Evolutionary conservation across 2,797 vertebrate genomes (phyloP), one percentile per base, ranked within the genome.

Genomic region (Pagetopsis macropterus): DNA sequence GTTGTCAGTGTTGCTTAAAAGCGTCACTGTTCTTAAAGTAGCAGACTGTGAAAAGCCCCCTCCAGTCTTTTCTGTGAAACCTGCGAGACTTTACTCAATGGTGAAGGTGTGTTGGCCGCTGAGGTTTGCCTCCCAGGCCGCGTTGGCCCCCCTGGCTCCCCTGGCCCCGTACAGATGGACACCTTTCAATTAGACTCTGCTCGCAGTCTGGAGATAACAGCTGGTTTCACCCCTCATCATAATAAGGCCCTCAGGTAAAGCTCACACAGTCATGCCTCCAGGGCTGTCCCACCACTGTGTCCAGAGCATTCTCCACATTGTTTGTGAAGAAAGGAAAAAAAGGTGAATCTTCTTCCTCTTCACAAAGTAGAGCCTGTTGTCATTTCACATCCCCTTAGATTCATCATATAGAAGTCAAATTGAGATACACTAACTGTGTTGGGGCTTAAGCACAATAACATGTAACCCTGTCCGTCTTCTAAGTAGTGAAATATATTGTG

Each of bases 121-220:
- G 46, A 65, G 54, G 13, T 74, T 70, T 56, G 43, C 48, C 37
- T 61, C 37, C 46, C 9, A 0, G 48, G 50, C 16, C 45, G 68
- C 23, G 0, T 7, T 3, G 63, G 56, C 48, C 78, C 76, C 69
- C 45, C 27, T 48, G 71, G 55, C 72, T 69, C 67, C 55, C 9
- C 33, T 55, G 58, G 21, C 23, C 56, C 46, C 54, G 27, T 83
- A 70, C 23, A n/a, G 79, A 81, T 70, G 79, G 78, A 91, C 88
- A 90, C 93, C 92, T 93, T 93, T 93, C 92, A 95, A 92, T 94
- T 94, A 93, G 87, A 75, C 79, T 58, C 58, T 58, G 67, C 80
- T 91, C 71, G 64, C 79, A 79, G 91, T 88, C 88, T 94, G 84
- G 82, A 87, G 87, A 83, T 72, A 91, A 93, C 93, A 95, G 92